A percentile compares a stretch with the other conserved stretches of the same genome.
Conservation (phyloP, 2,113 vertebrate species). For the Calidris pugnax region DNA sequence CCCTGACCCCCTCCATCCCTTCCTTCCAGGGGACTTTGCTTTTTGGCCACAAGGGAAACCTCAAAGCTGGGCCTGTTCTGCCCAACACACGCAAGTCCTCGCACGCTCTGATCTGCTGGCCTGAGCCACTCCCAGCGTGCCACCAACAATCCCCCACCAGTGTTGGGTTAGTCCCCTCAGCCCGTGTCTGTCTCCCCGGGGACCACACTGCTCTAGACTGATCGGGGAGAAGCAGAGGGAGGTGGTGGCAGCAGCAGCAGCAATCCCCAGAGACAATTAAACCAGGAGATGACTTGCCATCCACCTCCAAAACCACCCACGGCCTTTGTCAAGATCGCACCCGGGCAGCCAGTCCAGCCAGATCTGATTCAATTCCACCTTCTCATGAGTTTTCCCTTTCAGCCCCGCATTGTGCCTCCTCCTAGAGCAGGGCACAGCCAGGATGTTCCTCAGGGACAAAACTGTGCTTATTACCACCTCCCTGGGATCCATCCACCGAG, state of each 20-base stretch:
- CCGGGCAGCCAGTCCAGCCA: constrained; percentile 12
- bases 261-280: background rate
- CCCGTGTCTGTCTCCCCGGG: background rate
- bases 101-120: background rate
- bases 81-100: accelerated
- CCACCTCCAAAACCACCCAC: constrained; percentile 14
- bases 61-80: background rate
- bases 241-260: background rate
- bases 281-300: background rate
- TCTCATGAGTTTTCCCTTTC: background rate
- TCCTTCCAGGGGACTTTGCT: background rate
- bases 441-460: background rate
- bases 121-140: too few species aligned
- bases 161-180: background rate
- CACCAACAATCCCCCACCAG: background rate
- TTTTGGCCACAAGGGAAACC: background rate
- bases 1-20: background rate
- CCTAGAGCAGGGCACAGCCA: background rate
- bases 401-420: background rate
- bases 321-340: background rate
- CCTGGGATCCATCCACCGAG: background rate
- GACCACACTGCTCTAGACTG: background rate
- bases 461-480: accelerated
- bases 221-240: background rate
- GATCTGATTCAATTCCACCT: background rate